Conservation (phyloP, 2,113 vertebrate genomes). For the Tragelaphus buxtoni region DNA sequence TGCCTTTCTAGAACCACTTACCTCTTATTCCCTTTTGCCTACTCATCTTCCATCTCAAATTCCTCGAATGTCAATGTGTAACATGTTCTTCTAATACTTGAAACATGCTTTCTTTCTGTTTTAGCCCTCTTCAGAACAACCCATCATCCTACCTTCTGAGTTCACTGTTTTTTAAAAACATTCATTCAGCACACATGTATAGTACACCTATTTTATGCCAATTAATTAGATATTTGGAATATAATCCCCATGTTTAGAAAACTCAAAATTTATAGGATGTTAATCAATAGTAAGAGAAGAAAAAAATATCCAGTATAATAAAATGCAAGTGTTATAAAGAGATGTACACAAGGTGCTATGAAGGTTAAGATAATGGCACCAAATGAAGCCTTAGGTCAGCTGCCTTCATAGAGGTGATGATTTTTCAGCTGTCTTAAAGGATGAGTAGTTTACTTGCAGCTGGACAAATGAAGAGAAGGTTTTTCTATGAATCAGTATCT, state of each 20-base stretch:
- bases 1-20: neutral
- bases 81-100: neutral
- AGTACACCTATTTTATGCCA: neutral
- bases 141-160: neutral
- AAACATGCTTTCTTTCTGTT: neutral
- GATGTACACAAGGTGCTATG: neutral
- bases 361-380: neutral
- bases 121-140: neutral
- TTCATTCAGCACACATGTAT: neutral
- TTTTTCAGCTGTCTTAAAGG: neutral
- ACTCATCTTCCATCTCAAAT: neutral
- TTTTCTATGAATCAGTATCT: neutral
- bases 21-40: neutral
- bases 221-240: neutral
- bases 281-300: neutral
- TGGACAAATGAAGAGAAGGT: neutral
- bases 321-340: neutral
- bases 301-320: neutral
- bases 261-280: conserved; percentile 11
- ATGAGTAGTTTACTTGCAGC: neutral
- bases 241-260: neutral
- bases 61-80: neutral
- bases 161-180: neutral
- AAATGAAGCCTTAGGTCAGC: neutral
- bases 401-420: neutral